Evolutionary conservation across 2,888 invertebrate species (phyloP).

Genomic region (Acanthosepion pharaonis): DNA sequence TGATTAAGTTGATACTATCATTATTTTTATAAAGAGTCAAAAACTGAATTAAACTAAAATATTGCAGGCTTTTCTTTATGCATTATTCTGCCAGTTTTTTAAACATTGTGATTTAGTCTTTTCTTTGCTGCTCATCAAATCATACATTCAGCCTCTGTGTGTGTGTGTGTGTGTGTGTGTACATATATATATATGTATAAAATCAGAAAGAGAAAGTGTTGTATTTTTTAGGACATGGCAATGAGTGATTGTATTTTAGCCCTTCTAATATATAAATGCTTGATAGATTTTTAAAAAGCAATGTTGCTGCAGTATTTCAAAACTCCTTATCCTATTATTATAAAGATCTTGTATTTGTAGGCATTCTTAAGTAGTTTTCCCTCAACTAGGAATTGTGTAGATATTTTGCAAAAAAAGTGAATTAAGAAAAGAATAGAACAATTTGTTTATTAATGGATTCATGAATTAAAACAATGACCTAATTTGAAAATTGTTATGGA

Average conservation of each 20-base stretch:
- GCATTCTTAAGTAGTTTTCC: background rate
- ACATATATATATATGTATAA: no score
- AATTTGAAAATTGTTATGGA: background rate
- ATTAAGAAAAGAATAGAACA: background rate
- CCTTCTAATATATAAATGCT: no score
- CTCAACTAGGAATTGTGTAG: background rate
- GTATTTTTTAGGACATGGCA: no score
- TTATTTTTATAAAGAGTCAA: background rate
- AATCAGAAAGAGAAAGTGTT: no score
- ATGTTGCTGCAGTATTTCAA: no score
- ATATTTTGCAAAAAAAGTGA: background rate
- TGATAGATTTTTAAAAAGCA: no score
- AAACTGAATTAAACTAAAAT: background rate
- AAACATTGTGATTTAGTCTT: background rate
- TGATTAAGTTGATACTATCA: background rate
- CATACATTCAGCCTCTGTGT: background rate
- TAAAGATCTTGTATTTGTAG: background rate
- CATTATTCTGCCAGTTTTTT: background rate
- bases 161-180: background rate
- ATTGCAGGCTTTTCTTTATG: background rate
- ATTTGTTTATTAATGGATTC: background rate
- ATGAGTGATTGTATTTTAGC: no score
- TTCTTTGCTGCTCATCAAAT: background rate
- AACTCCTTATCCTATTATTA: background rate
- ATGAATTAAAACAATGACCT: background rate